A percentile compares a stretch with the other conserved stretches of the same genome.
Conservation (phyloP, 2,888 invertebrate genomes). For the Mystacides longicornis region DNA sequence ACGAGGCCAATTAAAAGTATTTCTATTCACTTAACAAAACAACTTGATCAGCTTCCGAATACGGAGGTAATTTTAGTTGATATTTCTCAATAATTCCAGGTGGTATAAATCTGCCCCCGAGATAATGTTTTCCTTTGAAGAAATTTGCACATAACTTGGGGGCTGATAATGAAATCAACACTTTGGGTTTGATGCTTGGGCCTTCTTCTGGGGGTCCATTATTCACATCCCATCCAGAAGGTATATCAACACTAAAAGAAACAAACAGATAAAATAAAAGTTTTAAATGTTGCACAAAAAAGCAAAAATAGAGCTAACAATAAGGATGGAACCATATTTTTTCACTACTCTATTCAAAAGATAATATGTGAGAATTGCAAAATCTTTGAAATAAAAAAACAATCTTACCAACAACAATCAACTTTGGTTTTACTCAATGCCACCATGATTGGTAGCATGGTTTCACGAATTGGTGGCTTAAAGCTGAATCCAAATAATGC, state of each 20-base stretch:
- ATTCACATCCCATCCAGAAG: constrained; percentile 99
- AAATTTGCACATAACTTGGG: constrained; percentile 84
- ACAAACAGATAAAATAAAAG: no score
- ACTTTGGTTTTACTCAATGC: constrained; percentile 53
- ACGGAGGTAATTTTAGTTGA: constrained; percentile 71
- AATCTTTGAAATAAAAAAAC: neutral
- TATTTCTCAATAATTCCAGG: constrained; percentile 71
- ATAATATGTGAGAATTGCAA: neutral
- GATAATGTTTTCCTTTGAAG: constrained; percentile 69
- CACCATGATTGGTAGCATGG: constrained; percentile 62
- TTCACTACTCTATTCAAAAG: neutral
- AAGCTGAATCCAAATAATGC: constrained; percentile 97
- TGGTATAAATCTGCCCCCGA: constrained; percentile 94
- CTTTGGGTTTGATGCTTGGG: constrained; percentile 65
- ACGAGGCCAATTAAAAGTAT: no score
- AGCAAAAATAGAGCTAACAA: neutral
- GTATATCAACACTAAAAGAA: constrained; percentile 85
- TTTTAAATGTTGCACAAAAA: neutral
- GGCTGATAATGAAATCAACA: constrained; percentile 91
- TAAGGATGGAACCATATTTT: no score
- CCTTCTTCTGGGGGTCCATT: constrained; percentile 55
- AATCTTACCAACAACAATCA: constrained; percentile 59
- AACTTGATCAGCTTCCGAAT: constrained; percentile 68
- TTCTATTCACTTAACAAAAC: constrained; percentile 27
- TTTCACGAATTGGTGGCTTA: constrained; percentile 80